Evolutionary conservation across 2,888 invertebrate genomes (phyloP), one percentile per base, ranked within the genome.

Genomic region (Lathronympha strigana): DNA sequence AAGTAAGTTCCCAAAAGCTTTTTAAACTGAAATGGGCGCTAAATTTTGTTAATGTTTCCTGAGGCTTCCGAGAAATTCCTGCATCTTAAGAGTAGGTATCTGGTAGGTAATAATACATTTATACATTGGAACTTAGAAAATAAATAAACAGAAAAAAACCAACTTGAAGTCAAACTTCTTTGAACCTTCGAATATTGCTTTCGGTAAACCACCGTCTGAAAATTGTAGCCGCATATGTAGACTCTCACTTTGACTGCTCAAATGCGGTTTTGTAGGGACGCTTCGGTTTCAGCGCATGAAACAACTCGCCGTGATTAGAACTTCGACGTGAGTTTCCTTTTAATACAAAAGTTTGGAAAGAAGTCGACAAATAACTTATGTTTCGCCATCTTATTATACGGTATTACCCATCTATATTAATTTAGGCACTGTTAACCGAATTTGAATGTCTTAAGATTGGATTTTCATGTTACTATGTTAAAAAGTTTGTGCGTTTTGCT

Each of bases 241-340:
- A 23, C 47, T 23, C 13, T 23, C 28, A 25, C 9, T 28, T 15
- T 11, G 19, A 17, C 8, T 15, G 19, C 9, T 31, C 19, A 11
- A 19, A 33, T 19, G 50, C 13, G 50, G 19, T 33, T 31, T 50
- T 31, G 13, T 17, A 33, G 17, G 17, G 13, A 25, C n/a, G 23
- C 23, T 53, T 36, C 11, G 25, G 23, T 9, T 25, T 11, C 36
- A 40, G 25, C 13, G 19, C 17, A 50, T 21, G 4, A 19, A 40
- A 38, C 11, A 17, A 28, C 28, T 55, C 11, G 23, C 38, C 38
- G 33, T 54, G 21, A 54, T 51, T 51, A 33, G 33, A 51, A 51
- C 51, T 38, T 31, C 13, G 23, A 15, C 54, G 17, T n/a, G 25
- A 23, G 40, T 25, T 43, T 28, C 40, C 28, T 54, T 38, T 15